Evolutionary conservation across 2,797 vertebrate genomes (phyloP).

Genomic region (Falco rusticolus): DNA sequence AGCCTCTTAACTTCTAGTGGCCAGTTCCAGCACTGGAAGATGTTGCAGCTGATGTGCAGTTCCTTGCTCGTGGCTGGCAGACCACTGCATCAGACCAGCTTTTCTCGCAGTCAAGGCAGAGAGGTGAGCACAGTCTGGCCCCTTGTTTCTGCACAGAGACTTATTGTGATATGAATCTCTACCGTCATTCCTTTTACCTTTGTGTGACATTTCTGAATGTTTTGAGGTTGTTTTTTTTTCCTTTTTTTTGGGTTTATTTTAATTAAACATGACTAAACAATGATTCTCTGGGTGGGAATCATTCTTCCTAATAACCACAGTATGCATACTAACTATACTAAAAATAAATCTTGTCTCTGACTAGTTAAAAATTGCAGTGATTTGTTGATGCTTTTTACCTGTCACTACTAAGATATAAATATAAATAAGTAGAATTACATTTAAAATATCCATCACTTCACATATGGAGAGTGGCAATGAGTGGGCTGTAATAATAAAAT

Average conservation of each 20-base stretch:
- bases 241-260: slow-evolving; percentile 29
- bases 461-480: slow-evolving; percentile 74
- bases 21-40: neutral
- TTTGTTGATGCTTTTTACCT: slow-evolving; percentile 77
- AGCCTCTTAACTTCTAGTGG: neutral
- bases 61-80: neutral
- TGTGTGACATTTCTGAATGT: slow-evolving; percentile 24
- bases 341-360: slow-evolving; percentile 69
- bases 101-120: neutral
- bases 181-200: neutral
- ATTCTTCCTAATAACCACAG: slow-evolving; percentile 67
- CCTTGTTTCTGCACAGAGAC: neutral
- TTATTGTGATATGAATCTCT: neutral
- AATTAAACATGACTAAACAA: slow-evolving; percentile 72
- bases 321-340: slow-evolving; percentile 53
- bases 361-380: slow-evolving; percentile 68
- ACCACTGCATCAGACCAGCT: neutral
- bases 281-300: slow-evolving; percentile 68
- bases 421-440: slow-evolving; percentile 77
- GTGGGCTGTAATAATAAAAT: slow-evolving; percentile 75
- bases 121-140: neutral
- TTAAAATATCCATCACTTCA: slow-evolving; percentile 76
- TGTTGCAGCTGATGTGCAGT: neutral
- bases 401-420: slow-evolving; percentile 74
- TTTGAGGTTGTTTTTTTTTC: neutral